These are phyloP conservation scores for Ranitomeya variabilis DNA, from an alignment of 2,113 vertebrate genomes.

Conservation along the genomic window DNA sequence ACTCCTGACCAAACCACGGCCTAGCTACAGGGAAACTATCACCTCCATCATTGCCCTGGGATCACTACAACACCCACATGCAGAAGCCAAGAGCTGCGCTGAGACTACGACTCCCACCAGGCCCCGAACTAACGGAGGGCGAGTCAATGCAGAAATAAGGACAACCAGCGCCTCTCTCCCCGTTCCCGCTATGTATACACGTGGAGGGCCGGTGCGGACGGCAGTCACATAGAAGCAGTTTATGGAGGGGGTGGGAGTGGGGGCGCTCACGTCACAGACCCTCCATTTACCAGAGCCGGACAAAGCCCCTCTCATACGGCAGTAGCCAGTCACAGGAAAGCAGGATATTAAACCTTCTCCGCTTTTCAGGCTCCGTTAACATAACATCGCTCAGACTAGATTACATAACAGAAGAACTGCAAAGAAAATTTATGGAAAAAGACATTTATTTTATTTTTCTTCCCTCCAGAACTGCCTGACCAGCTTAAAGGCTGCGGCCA, in stretches of 20 bases:
- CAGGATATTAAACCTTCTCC: neutral
- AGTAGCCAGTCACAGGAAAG: neutral
- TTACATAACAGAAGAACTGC: neutral
- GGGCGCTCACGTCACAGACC: neutral
- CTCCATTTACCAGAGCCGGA: neutral
- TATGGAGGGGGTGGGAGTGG: constrained; percentile 13
- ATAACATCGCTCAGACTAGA: neutral
- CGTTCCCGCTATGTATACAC: no score
- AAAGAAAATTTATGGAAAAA: neutral
- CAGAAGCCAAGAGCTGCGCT: neutral
- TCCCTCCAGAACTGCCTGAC: no score
- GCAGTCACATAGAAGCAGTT: neutral
- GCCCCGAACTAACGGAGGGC: neutral
- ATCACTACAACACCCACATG: no score
- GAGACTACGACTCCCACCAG: neutral
- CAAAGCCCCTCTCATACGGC: constrained; percentile 20
- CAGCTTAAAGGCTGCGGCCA: no score
- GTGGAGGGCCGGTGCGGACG: neutral
- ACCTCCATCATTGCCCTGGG: neutral
- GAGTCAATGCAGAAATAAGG: no score
- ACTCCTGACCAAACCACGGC: neutral
- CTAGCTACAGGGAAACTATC: neutral
- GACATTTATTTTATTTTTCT: no score
- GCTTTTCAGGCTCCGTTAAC: neutral
- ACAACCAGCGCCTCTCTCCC: no score